Conservation (phyloP, 2,888 invertebrate genomes). For the Beris morrisii region DNA sequence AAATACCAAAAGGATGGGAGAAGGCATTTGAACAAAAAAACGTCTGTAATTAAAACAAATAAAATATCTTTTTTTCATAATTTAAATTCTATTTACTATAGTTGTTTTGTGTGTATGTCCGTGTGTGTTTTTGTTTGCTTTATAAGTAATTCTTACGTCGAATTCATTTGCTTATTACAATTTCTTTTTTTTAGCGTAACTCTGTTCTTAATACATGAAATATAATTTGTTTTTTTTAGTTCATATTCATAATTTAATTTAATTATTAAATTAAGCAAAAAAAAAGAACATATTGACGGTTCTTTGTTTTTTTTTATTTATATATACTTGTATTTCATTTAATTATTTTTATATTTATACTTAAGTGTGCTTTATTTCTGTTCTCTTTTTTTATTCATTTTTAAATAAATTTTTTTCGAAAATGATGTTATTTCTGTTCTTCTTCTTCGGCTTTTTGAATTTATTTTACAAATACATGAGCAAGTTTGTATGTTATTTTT, state of each 20-base stretch:
- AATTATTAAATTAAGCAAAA: too few relatives aligned
- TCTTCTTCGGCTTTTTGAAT: constrained; percentile 18
- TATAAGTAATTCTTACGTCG: constrained; percentile 14
- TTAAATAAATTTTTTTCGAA: constrained; percentile 6
- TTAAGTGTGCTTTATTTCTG: not conserved
- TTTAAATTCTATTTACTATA: constrained; percentile 33
- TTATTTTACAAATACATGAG: constrained; percentile 6
- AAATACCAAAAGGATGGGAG: not conserved
- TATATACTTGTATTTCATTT: too few relatives aligned
- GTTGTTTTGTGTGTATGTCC: constrained; percentile 24
- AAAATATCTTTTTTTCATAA: constrained; percentile 28
- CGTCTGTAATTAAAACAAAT: constrained; percentile 14
- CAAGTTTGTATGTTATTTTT: constrained; percentile 15
- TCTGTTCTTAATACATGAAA: constrained; percentile 21
- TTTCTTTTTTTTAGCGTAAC: constrained; percentile 5
- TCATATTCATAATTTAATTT: too few relatives aligned
- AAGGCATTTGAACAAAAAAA: not conserved
- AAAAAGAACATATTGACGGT: too few relatives aligned
- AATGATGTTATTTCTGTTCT: constrained; percentile 25
- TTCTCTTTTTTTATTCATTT: too few relatives aligned
- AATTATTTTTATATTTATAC: too few relatives aligned
- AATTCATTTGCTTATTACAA: constrained; percentile 13
- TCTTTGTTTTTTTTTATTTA: too few relatives aligned
- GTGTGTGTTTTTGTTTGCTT: constrained; percentile 13
- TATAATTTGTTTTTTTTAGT: constrained; percentile 1